Conservation (phyloP, 30 jellyfish, hydroid and myxozoan species). For the Aurelia aurita complex sp. Pacific region DNA sequence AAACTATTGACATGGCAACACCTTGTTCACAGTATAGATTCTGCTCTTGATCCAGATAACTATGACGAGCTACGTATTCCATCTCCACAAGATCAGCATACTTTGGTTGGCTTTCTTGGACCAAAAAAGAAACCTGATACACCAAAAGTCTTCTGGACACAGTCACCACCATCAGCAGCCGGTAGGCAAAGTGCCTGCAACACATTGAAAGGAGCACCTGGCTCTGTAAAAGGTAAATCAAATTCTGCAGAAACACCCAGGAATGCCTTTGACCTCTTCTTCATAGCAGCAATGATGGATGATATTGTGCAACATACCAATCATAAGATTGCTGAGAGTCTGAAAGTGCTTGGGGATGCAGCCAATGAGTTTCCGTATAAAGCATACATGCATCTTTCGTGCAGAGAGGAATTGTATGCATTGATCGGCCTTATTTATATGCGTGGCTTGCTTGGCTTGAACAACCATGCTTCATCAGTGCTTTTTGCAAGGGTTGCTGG, state of each 20-base stretch:
- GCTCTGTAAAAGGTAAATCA: not conserved
- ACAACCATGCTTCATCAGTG: no score
- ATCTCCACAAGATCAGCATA: not conserved
- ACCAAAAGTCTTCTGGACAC: not conserved
- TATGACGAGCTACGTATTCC: not conserved
- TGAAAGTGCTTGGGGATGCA: no score
- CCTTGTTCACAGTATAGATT: not conserved
- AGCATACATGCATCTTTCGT: no score
- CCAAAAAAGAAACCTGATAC: not conserved
- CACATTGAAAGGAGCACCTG: not conserved
- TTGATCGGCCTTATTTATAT: no score
- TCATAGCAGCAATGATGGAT: not conserved
- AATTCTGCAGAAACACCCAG: not conserved
- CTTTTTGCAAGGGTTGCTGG: no score
- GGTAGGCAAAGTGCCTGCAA: slow-evolving; percentile 5
- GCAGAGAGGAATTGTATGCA: no score
- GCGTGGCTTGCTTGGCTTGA: no score
- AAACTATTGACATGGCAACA: not conserved
- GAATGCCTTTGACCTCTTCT: not conserved
- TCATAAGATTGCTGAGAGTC: no score
- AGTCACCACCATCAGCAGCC: slow-evolving; percentile 6
- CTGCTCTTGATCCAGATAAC: not conserved
- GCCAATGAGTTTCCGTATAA: no score
- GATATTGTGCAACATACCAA: no score
- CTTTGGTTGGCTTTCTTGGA: slow-evolving; percentile 6